Conservation (phyloP, 1,140 invertebrate genomes). For the Bilobella aurantiaca region DNA sequence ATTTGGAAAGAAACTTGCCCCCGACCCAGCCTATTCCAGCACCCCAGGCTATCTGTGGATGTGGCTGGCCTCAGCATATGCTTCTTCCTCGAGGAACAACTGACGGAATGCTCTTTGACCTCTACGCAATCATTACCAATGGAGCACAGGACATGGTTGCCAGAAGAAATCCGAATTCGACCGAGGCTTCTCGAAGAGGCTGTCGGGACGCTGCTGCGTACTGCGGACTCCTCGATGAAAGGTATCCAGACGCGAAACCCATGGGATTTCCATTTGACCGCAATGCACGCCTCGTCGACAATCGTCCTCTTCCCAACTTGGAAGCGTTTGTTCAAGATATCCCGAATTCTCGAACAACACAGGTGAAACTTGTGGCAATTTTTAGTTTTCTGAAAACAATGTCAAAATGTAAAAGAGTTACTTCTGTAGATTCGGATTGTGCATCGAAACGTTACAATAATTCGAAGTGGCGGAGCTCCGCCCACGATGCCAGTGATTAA, state of each 20-base stretch:
- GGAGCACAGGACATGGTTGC: conserved; percentile 51
- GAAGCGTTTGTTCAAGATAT: not conserved
- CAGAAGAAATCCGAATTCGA: not conserved
- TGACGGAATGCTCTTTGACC: conserved; percentile 55
- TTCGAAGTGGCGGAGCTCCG: conserved; percentile 5
- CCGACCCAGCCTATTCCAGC: conserved; percentile 36
- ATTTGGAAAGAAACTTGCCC: conserved; percentile 42
- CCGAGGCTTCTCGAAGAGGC: not conserved
- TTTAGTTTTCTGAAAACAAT: not conserved
- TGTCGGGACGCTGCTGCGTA: conserved; percentile 27
- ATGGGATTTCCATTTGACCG: conserved; percentile 35
- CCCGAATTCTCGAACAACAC: conserved; percentile 1
- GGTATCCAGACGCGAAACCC: conserved; percentile 37
- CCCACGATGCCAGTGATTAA: not conserved
- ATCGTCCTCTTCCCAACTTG: not conserved
- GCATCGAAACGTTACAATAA: conserved; percentile 6
- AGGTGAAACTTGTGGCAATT: not conserved
- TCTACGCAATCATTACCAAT: conserved; percentile 73
- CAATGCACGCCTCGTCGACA: not conserved
- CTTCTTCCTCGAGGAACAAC: conserved; percentile 60
- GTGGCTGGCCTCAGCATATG: conserved; percentile 79
- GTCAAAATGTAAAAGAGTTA: not conserved
- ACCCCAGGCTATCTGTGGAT: conserved; percentile 51
- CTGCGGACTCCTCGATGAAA: conserved; percentile 38
- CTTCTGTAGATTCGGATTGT: conserved; percentile 2